Conservation (phyloP, 2,888 invertebrate species). For the Bibio marci region DNA sequence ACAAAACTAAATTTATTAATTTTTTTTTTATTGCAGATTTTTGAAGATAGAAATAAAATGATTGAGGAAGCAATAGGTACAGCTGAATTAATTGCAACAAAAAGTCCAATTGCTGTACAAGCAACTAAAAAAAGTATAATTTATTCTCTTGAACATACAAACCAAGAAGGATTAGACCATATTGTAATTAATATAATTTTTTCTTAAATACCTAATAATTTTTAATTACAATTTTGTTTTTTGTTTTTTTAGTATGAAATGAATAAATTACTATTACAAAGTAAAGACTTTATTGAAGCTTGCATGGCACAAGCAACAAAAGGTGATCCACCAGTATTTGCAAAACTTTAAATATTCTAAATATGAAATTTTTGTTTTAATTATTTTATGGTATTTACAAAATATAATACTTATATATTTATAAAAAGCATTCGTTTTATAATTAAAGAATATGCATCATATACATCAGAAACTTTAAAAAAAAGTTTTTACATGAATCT, state of each 20-base stretch:
- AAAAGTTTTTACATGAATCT: no score
- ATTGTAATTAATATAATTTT: constrained; percentile 42
- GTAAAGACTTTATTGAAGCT: constrained; percentile 73
- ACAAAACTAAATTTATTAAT: constrained; percentile 4
- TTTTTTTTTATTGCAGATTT: constrained; percentile 16
- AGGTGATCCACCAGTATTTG: constrained; percentile 49
- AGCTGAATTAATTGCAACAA: constrained; percentile 64
- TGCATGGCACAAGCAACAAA: constrained; percentile 60
- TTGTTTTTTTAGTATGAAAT: constrained; percentile 46
- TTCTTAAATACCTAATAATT: constrained; percentile 5
- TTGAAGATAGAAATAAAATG: constrained; percentile 30
- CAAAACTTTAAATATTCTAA: constrained; percentile 66
- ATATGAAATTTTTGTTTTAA: no score
- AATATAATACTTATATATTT: no score
- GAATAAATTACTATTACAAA: constrained; percentile 78
- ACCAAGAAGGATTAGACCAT: constrained; percentile 74
- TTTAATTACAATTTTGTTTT: constrained; percentile 7
- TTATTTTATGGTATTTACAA: no score
- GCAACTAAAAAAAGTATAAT: constrained; percentile 69
- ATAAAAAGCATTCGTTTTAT: no score
- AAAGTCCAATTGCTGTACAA: constrained; percentile 92
- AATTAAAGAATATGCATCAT: no score
- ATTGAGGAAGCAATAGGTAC: constrained; percentile 52
- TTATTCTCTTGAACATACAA: constrained; percentile 76
- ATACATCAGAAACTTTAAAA: no score